phyloP scores from a whole-genome alignment of 2,113 vertebrate genomes.

The Siphamia tubifer region DNA sequence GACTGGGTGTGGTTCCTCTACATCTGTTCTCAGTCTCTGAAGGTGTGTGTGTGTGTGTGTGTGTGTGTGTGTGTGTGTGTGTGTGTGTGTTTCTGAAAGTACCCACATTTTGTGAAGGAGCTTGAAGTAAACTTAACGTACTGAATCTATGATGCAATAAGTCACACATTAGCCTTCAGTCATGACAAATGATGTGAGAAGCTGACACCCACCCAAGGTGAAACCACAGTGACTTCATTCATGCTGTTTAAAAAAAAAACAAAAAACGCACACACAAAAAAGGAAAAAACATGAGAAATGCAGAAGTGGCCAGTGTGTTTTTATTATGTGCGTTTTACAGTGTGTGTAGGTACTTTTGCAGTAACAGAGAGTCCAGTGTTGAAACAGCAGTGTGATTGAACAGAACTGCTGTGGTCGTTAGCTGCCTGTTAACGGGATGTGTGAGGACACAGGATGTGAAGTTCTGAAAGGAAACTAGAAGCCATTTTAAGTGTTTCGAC shows the following conservation, averaged over 20 bases:
- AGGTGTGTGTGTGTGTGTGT: constrained; percentile 34
- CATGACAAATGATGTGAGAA: constrained; percentile 2
- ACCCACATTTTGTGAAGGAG: constrained; percentile 20
- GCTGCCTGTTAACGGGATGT: constrained; percentile 31
- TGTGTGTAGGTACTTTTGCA: constrained; percentile 33
- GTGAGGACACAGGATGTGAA: constrained; percentile 58
- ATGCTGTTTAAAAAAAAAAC: background rate
- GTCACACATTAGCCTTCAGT: background rate
- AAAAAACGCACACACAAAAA: too few species aligned
- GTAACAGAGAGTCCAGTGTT: constrained; percentile 51
- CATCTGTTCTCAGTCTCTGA: constrained; percentile 56
- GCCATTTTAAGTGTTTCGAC: constrained; percentile 46
- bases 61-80: constrained; percentile 24
- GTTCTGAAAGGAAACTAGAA: constrained; percentile 36
- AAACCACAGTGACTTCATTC: constrained; percentile 24
- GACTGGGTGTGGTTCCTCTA: constrained; percentile 66
- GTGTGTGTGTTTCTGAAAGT: constrained; percentile 28
- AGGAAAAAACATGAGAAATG: background rate
- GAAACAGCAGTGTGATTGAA: constrained; percentile 52
- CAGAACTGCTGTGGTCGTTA: constrained; percentile 35
- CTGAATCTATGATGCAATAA: constrained; percentile 4
- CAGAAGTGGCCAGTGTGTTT: background rate
- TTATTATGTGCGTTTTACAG: constrained; percentile 22
- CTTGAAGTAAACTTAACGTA: constrained; percentile 7
- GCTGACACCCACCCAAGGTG: background rate